A percentile compares a stretch with the other conserved stretches of the same genome.
Evolutionary conservation across 2,113 vertebrate genomes (phyloP).

Genomic region (Callorhinus ursinus): DNA sequence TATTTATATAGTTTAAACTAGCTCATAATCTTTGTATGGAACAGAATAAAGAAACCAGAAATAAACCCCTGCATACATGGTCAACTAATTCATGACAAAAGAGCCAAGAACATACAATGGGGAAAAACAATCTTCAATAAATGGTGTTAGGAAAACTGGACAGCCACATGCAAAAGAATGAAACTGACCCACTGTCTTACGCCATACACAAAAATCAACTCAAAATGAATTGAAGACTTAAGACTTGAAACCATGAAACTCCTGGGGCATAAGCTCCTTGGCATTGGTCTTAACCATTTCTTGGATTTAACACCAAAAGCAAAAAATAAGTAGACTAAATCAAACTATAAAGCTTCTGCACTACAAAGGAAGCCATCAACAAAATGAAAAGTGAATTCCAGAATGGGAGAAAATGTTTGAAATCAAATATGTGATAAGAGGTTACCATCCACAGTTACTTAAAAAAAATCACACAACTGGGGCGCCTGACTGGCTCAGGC

Average conservation of each 20-base stretch:
- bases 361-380: neutral
- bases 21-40: neutral
- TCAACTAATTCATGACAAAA: neutral
- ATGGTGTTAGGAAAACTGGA: neutral
- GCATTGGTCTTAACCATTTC: neutral
- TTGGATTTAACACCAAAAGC: neutral
- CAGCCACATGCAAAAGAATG: neutral
- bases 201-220: neutral
- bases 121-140: neutral
- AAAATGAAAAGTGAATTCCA: neutral
- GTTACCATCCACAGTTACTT: neutral
- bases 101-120: neutral
- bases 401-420: neutral
- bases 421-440: neutral
- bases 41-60: neutral
- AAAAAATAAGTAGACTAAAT: neutral
- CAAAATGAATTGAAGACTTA: neutral
- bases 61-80: neutral
- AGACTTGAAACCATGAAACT: neutral
- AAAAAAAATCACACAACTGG: neutral
- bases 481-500: neutral
- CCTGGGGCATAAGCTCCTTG: neutral
- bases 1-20: neutral
- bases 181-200: neutral
- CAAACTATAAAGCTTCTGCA: neutral